Base-by-base conservation (phyloP, 2,797 vertebrate species). In the Pelodytes ibericus region DNA sequence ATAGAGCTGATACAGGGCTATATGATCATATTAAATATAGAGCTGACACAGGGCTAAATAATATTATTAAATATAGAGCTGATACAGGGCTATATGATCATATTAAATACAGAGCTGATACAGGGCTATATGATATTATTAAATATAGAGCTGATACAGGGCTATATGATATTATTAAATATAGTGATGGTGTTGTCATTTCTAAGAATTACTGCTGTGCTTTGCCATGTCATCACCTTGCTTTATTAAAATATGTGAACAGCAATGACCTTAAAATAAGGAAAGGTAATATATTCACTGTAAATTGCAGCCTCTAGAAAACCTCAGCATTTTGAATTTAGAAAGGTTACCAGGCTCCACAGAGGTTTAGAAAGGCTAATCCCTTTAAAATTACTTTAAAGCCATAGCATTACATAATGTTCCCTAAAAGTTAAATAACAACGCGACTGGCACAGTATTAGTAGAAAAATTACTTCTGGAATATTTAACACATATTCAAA, bases 311-410 rank as follows among this genome's bases (percentile, higher is more conserved):
- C 24, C 18, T 30, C 10, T 56, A 30, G 4, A 56, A 72, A 59
- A 60, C 41, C 10, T 41, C 24, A 24, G 57, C 31, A 53, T 27
- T 59, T 24, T 39, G 31, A 73, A 39, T 72, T 78, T 61, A 39
- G 39, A 72, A 78, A 78, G 70, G 76, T 78, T 78, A 73, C 4
- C n/a, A 15, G 18, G 30, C 67, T 73, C 76, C 62, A 62, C 39
- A 49, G 63, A 53, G 63, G 76, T 61, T 53, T 62, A 25, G 25
- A 26, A 39, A 67, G 29, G 58, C 57, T 68, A 78, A 78, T 67
- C 76, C 57, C n/a, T 78, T 78, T 61, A 67, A 75, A 66, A 78
- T 78, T 61, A 30, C 70, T 72, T 68, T 67, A 61, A 72, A 71
- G n/a, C 51, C 58, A 64, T 58, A 41, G 61, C 29, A 75, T 75